Evolutionary conservation across 2,797 vertebrate species (phyloP).

Genomic region (Myotis myotis): DNA sequence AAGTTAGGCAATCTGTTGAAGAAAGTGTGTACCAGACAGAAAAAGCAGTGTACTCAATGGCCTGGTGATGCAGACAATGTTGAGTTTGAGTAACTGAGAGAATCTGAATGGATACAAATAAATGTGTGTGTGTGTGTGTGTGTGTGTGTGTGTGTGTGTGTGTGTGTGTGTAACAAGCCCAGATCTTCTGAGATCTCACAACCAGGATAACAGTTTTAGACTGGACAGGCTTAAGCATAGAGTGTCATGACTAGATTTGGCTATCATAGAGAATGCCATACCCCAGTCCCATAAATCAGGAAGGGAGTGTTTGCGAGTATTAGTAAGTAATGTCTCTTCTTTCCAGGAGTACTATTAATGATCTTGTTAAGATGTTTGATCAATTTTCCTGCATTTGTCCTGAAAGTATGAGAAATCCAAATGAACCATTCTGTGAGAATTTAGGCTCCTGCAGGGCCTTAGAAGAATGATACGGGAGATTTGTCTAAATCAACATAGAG

Average conservation of each 20-base stretch:
- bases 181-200: not conserved
- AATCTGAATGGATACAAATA: not conserved
- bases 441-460: not conserved
- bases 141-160: not conserved
- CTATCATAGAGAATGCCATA: not conserved
- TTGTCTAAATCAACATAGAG: not conserved
- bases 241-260: not conserved
- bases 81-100: not conserved
- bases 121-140: not conserved
- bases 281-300: not conserved
- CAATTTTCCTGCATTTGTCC: not conserved
- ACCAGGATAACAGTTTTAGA: not conserved
- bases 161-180: not conserved
- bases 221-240: not conserved
- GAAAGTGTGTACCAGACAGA: not conserved
- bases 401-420: not conserved
- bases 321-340: not conserved
- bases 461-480: not conserved
- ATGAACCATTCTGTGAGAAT: not conserved
- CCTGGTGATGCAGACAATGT: not conserved
- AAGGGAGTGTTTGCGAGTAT: not conserved
- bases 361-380: conserved; percentile 36
- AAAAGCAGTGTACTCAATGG: not conserved
- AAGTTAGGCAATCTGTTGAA: not conserved
- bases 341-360: not conserved